A percentile compares a stretch with the other conserved stretches of the same genome.
These are phyloP conservation scores for Dicrostonyx torquatus DNA, from an alignment of 2,797 vertebrate species.

Conservation along the genomic window DNA sequence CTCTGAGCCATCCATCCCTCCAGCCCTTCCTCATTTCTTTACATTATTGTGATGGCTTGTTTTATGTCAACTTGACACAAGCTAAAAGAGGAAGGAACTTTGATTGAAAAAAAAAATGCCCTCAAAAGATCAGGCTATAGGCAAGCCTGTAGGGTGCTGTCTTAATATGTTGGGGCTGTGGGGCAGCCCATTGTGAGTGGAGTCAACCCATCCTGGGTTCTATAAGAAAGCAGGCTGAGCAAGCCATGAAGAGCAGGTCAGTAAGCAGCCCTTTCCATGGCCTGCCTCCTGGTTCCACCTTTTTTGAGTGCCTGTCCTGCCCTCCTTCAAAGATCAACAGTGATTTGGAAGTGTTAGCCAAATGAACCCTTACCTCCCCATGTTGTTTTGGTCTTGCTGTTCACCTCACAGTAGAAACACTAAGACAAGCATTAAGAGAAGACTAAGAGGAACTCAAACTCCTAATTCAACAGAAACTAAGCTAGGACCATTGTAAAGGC, in stretches of 20 bases:
- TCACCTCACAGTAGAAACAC: not conserved
- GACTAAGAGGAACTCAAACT: slow-evolving; percentile 10
- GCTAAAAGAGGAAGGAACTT: not conserved
- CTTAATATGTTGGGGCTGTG: not conserved
- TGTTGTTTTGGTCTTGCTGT: not conserved
- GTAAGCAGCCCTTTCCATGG: not conserved
- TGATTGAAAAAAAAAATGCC: not conserved
- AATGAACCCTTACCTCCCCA: not conserved
- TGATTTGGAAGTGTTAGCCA: not conserved
- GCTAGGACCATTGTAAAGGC: not conserved
- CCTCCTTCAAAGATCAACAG: not conserved
- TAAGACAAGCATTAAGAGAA: not conserved
- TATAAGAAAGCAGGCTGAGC: not conserved
- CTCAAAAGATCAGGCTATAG: not conserved
- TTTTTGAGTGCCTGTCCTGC: not conserved
- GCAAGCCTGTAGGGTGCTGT: not conserved
- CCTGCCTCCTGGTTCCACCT: too few species aligned
- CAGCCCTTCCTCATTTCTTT: not conserved
- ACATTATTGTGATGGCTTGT: not conserved
- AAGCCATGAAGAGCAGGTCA: not conserved
- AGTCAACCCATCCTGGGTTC: not conserved
- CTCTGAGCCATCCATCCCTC: too few species aligned
- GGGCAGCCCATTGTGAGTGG: not conserved
- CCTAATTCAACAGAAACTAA: not conserved
- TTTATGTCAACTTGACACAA: not conserved